A percentile compares a stretch with the other conserved stretches of the same genome.
These are phyloP conservation scores for Taeniopygia guttata DNA, from an alignment of 2,797 vertebrate species.

Conservation along the genomic window DNA sequence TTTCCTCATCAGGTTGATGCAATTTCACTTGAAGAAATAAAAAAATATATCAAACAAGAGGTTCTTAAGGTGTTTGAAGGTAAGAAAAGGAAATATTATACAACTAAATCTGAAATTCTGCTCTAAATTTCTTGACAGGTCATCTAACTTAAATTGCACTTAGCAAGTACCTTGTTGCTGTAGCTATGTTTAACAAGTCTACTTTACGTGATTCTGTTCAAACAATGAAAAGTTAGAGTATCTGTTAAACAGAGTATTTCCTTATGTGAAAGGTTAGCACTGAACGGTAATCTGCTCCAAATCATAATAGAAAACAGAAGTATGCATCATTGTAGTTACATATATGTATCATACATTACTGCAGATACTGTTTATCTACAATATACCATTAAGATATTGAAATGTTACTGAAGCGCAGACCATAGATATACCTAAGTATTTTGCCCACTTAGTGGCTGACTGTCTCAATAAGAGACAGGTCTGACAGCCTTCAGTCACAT, in stretches of 20 bases:
- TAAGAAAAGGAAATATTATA: conserved; percentile 63
- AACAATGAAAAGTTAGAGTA: background rate
- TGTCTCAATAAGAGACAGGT: background rate
- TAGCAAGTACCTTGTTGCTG: background rate
- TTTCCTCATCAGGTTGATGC: conserved; percentile 79
- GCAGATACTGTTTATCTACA: background rate
- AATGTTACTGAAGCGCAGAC: background rate
- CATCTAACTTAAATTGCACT: background rate
- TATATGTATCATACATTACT: background rate
- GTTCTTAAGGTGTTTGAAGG: conserved; percentile 93
- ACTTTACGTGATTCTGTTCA: background rate
- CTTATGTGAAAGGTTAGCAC: background rate
- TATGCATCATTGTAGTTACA: background rate
- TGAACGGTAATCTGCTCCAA: background rate
- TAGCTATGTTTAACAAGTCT: background rate
- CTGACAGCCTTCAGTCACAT: background rate
- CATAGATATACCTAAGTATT: background rate
- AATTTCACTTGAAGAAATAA: conserved; percentile 89
- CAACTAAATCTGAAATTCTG: background rate
- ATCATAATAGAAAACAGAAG: background rate
- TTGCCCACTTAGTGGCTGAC: background rate
- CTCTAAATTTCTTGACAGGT: background rate
- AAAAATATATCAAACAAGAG: conserved; percentile 88
- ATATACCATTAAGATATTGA: background rate
- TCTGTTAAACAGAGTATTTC: background rate